These are phyloP conservation scores for Tetheella fluctuosa DNA, from an alignment of 2,888 invertebrate species.

Conservation along the genomic window DNA sequence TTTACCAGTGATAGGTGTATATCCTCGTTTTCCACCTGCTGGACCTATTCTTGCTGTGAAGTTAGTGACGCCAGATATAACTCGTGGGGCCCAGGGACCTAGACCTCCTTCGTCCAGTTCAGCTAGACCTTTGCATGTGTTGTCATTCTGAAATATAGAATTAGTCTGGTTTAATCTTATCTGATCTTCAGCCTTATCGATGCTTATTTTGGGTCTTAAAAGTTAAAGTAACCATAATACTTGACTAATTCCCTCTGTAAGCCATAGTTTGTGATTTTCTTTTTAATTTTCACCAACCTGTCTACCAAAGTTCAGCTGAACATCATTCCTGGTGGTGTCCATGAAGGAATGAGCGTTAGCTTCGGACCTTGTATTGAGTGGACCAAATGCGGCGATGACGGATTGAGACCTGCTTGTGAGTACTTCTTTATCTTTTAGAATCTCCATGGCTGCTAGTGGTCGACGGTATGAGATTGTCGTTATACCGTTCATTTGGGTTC, in stretches of 20 bases:
- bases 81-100: slow-evolving; percentile 88
- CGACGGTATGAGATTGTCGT: slow-evolving; percentile 92
- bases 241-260: too few species aligned
- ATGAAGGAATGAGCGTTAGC: slow-evolving; percentile 92
- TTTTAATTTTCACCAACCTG: slow-evolving; percentile 60
- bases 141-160: slow-evolving; percentile 82
- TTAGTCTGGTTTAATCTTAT: background rate
- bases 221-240: background rate
- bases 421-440: slow-evolving; percentile 88
- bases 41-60: slow-evolving; percentile 93
- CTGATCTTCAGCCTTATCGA: too few species aligned
- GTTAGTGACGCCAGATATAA: slow-evolving; percentile 84
- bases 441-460: slow-evolving; percentile 90
- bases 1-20: slow-evolving; percentile 90
- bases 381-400: slow-evolving; percentile 95
- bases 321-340: slow-evolving; percentile 89
- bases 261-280: too few species aligned
- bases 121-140: slow-evolving; percentile 88
- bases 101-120: slow-evolving; percentile 84
- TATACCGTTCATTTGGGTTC: slow-evolving; percentile 90
- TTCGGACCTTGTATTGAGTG: slow-evolving; percentile 90
- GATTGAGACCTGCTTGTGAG: slow-evolving; percentile 88
- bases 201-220: too few species aligned
- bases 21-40: slow-evolving; percentile 91
- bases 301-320: slow-evolving; percentile 91